phyloP scores from a whole-genome alignment of 2,888 invertebrate species.

The Nemotelus pantherinus region DNA sequence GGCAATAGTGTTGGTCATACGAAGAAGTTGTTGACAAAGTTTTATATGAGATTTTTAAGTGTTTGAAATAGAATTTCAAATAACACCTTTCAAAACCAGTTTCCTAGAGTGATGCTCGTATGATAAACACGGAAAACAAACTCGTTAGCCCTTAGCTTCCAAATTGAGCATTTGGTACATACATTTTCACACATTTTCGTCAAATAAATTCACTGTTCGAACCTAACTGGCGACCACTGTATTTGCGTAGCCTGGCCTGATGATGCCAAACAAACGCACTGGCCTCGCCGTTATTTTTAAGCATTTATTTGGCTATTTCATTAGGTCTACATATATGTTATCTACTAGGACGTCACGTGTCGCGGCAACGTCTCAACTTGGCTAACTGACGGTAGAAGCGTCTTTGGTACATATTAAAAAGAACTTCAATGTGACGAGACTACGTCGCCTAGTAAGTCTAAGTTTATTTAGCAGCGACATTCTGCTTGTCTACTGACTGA shows the following conservation, averaged over 20 bases:
- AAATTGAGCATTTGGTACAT: not conserved
- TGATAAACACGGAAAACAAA: too few species aligned
- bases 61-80: too few species aligned
- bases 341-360: not conserved
- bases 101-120: too few species aligned
- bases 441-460: not conserved
- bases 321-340: not conserved
- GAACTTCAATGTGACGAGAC: not conserved
- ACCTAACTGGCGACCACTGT: not conserved
- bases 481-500: not conserved
- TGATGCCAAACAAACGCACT: not conserved
- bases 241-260: too few species aligned
- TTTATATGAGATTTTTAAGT: too few species aligned
- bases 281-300: not conserved
- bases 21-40: too few species aligned
- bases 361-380: not conserved
- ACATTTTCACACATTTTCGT: not conserved
- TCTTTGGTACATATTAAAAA: not conserved
- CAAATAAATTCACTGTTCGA: not conserved
- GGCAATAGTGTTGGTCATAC: too few species aligned
- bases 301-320: constrained; percentile 6
- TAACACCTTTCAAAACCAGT: too few species aligned
- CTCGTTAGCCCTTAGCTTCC: not conserved
- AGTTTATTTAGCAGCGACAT: not conserved
- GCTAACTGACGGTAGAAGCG: not conserved